phyloP scores from a whole-genome alignment of 2,888 invertebrate species.

The Amphipoea oculea region DNA sequence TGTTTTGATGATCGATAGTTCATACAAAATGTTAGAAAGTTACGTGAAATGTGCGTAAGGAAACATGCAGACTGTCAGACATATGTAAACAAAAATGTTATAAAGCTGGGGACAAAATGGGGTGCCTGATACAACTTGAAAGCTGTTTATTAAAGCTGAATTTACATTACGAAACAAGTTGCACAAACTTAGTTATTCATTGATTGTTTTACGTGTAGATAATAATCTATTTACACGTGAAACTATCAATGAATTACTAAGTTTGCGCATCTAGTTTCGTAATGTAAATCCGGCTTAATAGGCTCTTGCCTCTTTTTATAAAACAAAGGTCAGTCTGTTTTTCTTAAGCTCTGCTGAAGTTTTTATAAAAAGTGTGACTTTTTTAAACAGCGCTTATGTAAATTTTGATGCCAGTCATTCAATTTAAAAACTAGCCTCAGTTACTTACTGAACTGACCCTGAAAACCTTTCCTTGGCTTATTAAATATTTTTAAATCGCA shows the following conservation, averaged over 20 bases:
- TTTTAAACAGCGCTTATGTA: neutral
- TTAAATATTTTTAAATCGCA: neutral
- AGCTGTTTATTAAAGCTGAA: neutral
- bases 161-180: too few relatives aligned
- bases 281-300: neutral
- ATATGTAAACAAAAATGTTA: neutral
- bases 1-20: neutral
- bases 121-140: neutral
- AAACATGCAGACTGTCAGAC: neutral
- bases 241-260: too few relatives aligned
- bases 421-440: neutral
- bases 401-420: neutral
- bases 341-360: neutral
- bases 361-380: constrained; percentile 2
- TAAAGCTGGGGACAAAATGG: neutral
- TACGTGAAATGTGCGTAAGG: neutral
- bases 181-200: too few relatives aligned
- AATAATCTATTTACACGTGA: too few relatives aligned
- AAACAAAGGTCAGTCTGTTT: neutral
- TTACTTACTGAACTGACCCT: neutral
- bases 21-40: constrained; percentile 1
- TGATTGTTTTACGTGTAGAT: too few relatives aligned
- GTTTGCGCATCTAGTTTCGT: too few relatives aligned
- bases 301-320: neutral
- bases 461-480: neutral